Percentiles rank a stretch among this genome's conserved stretches.
phyloP scores from a whole-genome alignment of 2,797 vertebrate genomes.

The Sciurus vulgaris region DNA sequence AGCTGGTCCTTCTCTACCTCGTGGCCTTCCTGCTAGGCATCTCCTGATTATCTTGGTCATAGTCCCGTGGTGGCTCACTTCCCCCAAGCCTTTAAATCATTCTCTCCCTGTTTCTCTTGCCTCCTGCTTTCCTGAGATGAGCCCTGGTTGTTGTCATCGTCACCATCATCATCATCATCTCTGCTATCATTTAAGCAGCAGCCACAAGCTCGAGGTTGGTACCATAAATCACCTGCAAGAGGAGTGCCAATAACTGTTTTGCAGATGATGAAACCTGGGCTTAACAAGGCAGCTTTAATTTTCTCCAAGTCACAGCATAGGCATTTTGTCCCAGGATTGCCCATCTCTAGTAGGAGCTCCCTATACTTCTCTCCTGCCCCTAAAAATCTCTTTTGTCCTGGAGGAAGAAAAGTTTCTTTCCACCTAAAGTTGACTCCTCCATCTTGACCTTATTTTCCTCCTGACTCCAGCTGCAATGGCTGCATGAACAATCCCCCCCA shows the following conservation, averaged over 20 bases:
- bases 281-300: neutral
- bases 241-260: neutral
- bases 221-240: neutral
- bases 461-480: neutral
- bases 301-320: neutral
- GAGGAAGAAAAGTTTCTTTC: neutral
- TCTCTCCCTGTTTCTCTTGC: neutral
- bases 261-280: neutral
- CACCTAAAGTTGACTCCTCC: neutral
- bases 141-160: rapidly evolving
- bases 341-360: neutral
- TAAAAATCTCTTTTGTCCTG: neutral
- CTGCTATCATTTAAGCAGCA: neutral
- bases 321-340: neutral
- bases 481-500: neutral
- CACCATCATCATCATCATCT: neutral
- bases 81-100: neutral
- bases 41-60: neutral
- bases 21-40: neutral
- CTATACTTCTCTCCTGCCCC: neutral
- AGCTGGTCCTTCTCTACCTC: neutral
- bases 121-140: conserved; percentile 46
- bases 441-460: neutral
- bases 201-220: neutral
- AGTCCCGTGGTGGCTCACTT: neutral